Base-by-base conservation (phyloP, 2,797 vertebrate genomes). In the Gouania willdenowi region DNA sequence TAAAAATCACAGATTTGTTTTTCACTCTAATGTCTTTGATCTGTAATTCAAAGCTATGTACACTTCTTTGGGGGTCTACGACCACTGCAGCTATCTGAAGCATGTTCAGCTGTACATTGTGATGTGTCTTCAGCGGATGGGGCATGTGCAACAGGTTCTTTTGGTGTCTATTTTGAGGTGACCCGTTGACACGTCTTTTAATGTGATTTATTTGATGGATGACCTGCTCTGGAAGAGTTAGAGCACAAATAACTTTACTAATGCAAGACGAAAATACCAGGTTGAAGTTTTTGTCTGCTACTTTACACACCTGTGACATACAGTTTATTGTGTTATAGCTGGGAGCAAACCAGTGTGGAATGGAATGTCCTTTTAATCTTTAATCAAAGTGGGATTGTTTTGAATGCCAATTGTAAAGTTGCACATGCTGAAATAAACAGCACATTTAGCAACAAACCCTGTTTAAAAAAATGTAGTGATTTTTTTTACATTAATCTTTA, bases 151-250 rank as follows among this genome's bases (percentile, higher is more conserved):
- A 71, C 60, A 75, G 75, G 76, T 84, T 75, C 65, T 83, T 74
- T 73, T 37, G 51, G 24, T 16, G 35, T 79, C 81, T 88, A 87
- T 88, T 90, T 77, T 60, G 41, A 84, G 83, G 41, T 26, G 37
- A 41, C 73, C n/a, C 41, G 76, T 67, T 82, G 80, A 85, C 82
- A 79, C 11, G 64, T 73, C 75, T 82, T 83, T 75, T 74, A 66
- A 68, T 73, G 35, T 83, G 82, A 88, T 87, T 84, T 80, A 85
- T 85, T 71, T 63, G 54, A 46, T 59, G 54, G 53, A 56, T 71
- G 74, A 64, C 60, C 51, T 47, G 66, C 65, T 60, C 51, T 49
- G 62, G 74, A 71, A 71, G 56, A 84, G 76, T 79, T 66, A 52
- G 62, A 59, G 70, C 72, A 72, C 71, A 88, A 85, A 87, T 86